These are phyloP conservation scores for Drosophila tristis DNA, from an alignment of 1,140 invertebrate genomes.

Conservation along the genomic window DNA sequence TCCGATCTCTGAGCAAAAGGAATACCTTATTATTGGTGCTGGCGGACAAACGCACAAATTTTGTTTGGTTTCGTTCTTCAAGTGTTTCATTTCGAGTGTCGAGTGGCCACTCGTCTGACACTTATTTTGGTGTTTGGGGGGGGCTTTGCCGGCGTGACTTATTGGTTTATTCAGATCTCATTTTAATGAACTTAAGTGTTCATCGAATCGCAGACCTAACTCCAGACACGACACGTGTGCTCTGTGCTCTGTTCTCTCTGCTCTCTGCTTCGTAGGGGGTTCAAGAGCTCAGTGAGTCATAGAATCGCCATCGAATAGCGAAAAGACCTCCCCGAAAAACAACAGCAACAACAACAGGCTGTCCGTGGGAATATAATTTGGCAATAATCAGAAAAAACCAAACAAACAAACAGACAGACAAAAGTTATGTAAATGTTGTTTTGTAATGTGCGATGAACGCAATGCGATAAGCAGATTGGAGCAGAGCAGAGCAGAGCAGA, in stretches of 20 bases:
- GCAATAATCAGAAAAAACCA: slow-evolving; percentile 54
- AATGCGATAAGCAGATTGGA: slow-evolving; percentile 68
- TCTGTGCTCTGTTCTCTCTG: neutral
- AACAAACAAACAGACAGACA: slow-evolving; percentile 53
- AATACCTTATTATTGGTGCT: slow-evolving; percentile 33
- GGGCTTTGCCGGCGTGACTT: slow-evolving; percentile 59
- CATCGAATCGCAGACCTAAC: slow-evolving; percentile 48
- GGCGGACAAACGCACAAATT: slow-evolving; percentile 50
- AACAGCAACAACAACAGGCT: neutral
- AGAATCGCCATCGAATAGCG: slow-evolving; percentile 18
- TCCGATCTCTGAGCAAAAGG: neutral
- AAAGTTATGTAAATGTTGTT: slow-evolving; percentile 80
- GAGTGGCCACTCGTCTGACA: slow-evolving; percentile 79
- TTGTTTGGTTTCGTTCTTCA: slow-evolving; percentile 31
- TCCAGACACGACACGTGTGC: slow-evolving; percentile 30
- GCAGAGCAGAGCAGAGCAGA: neutral
- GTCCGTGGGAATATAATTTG: slow-evolving; percentile 75
- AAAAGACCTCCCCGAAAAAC: slow-evolving; percentile 37
- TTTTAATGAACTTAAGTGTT: slow-evolving; percentile 77
- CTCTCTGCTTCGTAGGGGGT: neutral
- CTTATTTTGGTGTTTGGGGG: slow-evolving; percentile 8
- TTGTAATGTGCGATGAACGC: slow-evolving; percentile 82
- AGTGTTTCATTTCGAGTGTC: slow-evolving; percentile 36
- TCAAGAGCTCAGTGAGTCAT: slow-evolving; percentile 27
- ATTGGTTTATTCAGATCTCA: slow-evolving; percentile 81